Evolutionary conservation across 2,113 vertebrate species (phyloP).

Genomic region (Martes martes): DNA sequence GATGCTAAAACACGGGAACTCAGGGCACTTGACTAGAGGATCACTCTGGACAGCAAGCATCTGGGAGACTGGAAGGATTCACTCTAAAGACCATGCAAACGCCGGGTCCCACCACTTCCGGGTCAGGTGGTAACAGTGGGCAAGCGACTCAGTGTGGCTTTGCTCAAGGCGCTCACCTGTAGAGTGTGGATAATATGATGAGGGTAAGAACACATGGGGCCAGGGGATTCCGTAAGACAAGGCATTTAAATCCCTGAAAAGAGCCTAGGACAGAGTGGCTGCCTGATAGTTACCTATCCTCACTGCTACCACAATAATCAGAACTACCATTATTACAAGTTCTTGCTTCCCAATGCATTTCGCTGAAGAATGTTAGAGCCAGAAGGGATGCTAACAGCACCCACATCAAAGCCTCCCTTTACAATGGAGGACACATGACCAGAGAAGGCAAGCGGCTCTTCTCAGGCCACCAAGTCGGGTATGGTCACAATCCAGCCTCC

Average conservation of each 20-base stretch:
- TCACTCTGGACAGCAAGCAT: neutral
- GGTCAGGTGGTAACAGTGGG: neutral
- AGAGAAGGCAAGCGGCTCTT: neutral
- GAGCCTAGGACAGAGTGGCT: neutral
- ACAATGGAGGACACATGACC: neutral
- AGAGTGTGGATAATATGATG: neutral
- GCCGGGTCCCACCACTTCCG: neutral
- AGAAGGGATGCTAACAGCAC: neutral
- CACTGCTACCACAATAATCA: neutral
- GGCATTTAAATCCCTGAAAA: neutral
- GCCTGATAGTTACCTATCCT: neutral
- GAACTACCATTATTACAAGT: neutral
- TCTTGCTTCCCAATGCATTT: neutral
- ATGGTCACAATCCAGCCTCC: neutral
- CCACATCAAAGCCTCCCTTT: neutral
- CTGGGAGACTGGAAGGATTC: neutral
- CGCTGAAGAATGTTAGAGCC: neutral
- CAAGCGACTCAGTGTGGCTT: neutral
- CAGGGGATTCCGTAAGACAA: neutral
- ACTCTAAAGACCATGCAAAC: neutral
- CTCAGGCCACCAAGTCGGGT: neutral
- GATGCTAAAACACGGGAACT: neutral
- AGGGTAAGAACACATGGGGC: fast-evolving
- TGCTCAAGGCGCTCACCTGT: neutral
- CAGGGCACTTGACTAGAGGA: neutral